A percentile compares a stretch with the other conserved stretches of the same genome.
Conservation (phyloP, 2,113 vertebrate genomes). For the Bettongia penicillata region DNA sequence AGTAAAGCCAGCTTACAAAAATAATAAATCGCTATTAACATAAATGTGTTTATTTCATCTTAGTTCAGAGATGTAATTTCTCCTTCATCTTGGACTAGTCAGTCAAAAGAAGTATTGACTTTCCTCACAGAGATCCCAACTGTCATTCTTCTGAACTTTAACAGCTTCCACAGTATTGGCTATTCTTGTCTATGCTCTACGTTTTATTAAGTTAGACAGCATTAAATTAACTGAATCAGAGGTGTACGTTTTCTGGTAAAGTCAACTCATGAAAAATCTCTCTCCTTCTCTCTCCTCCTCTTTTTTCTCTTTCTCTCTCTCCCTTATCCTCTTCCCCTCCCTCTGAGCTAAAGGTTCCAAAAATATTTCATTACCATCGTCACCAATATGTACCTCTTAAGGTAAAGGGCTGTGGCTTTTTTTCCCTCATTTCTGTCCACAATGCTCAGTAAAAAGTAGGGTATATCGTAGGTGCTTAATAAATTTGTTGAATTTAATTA, state of each 20-base stretch:
- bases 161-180: background rate
- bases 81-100: background rate
- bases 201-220: background rate
- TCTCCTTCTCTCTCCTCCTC: background rate
- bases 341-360: background rate
- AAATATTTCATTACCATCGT: background rate
- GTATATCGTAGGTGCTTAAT: background rate
- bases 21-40: background rate
- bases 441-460: background rate
- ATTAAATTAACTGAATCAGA: background rate
- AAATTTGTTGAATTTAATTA: background rate
- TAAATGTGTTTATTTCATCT: background rate
- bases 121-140: background rate
- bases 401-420: background rate
- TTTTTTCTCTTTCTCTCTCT: background rate
- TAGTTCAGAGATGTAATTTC: background rate
- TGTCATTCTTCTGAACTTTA: background rate
- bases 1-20: background rate
- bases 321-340: background rate
- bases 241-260: background rate
- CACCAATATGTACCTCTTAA: background rate
- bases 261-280: background rate
- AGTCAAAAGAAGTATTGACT: background rate
- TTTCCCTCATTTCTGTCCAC: background rate
- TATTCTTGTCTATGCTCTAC: background rate